Evolutionary conservation across 2,113 vertebrate species (phyloP).

Genomic region (Dasypus novemcinctus): DNA sequence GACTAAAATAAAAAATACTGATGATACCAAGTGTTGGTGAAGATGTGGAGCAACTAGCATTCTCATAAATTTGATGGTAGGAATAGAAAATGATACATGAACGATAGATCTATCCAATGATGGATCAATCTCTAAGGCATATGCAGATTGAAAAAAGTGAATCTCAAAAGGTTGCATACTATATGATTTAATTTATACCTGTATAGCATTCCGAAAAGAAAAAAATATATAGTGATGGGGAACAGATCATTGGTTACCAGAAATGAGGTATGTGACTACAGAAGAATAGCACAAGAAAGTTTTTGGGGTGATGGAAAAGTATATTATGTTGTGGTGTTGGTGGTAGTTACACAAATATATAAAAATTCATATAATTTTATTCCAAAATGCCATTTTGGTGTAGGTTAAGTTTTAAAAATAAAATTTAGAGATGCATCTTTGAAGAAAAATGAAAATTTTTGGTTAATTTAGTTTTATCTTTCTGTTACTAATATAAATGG

Average conservation of each 20-base stretch:
- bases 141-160: not conserved
- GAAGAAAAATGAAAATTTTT: constrained; percentile 12
- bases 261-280: not conserved
- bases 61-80: not conserved
- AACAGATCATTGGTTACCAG: not conserved
- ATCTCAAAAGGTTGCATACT: not conserved
- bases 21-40: not conserved
- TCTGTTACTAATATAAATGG: not conserved
- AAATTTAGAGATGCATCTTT: not conserved
- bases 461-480: not conserved
- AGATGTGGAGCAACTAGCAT: not conserved
- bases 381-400: not conserved
- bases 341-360: not conserved
- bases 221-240: not conserved
- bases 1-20: not conserved
- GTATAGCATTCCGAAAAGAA: not conserved
- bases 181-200: not conserved
- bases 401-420: not conserved
- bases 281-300: not conserved
- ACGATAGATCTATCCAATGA: too few relatives aligned
- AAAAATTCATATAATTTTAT: not conserved
- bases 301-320: not conserved
- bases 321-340: not conserved
- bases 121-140: not conserved
- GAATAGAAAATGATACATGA: not conserved